A percentile compares a stretch with the other conserved stretches of the same genome.
Evolutionary conservation across 2,113 vertebrate species (phyloP).

Genomic region (Clarias gariepinus): DNA sequence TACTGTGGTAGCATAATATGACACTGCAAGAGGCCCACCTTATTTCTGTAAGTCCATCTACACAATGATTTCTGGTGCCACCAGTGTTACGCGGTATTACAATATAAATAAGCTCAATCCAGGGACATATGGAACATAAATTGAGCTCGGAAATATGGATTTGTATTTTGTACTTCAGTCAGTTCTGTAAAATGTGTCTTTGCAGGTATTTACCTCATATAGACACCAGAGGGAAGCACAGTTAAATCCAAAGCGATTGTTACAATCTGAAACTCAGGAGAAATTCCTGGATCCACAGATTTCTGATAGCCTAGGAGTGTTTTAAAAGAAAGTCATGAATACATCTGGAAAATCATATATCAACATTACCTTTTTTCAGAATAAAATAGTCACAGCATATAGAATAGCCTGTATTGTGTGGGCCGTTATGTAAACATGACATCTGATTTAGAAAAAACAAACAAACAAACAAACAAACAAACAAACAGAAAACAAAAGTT

Average conservation of each 20-base stretch:
- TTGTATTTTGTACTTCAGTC: background rate
- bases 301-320: conserved; percentile 76
- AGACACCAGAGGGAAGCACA: conserved; percentile 83
- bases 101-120: background rate
- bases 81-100: background rate
- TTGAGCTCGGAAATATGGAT: too few relatives aligned
- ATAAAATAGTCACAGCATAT: background rate
- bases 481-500: background rate
- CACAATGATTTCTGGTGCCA: too few relatives aligned
- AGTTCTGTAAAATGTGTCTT: background rate
- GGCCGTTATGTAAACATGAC: background rate
- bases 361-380: background rate
- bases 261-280: conserved; percentile 74
- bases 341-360: background rate
- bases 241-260: conserved; percentile 73
- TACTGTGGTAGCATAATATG: too few relatives aligned
- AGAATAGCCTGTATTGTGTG: background rate
- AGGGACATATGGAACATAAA: background rate
- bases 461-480: background rate
- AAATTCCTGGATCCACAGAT: conserved; percentile 80
- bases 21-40: too few relatives aligned
- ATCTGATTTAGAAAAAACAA: background rate
- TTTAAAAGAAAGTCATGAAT: background rate
- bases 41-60: too few relatives aligned
- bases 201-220: conserved; percentile 78